Percentiles rank a stretch among this genome's conserved stretches.
Conservation (phyloP, 2,888 invertebrate species). For the Cephus spinipes region DNA sequence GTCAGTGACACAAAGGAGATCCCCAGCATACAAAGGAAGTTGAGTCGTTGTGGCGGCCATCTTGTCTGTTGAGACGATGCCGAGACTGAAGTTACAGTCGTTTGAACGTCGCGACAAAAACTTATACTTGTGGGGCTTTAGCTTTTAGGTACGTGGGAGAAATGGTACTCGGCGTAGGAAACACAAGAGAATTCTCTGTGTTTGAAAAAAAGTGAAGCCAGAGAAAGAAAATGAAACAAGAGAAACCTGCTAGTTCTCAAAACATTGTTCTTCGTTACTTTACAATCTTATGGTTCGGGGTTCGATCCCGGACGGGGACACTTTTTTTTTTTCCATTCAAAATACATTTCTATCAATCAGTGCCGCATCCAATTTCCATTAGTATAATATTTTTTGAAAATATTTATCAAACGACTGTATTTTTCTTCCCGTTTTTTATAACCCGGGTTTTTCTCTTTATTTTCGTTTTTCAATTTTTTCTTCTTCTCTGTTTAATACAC, state of each 20-base stretch:
- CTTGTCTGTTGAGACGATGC: not conserved
- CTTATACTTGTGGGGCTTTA: not conserved
- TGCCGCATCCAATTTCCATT: not conserved
- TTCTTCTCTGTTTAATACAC: not conserved
- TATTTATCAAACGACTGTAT: not conserved
- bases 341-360: no score
- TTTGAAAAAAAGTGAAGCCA: not conserved
- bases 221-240: not conserved
- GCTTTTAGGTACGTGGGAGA: not conserved
- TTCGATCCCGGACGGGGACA: not conserved
- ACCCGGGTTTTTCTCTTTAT: not conserved
- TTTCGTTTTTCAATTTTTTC: not conserved
- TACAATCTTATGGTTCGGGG: not conserved
- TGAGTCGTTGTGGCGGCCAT: not conserved
- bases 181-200: not conserved
- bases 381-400: not conserved
- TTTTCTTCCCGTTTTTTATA: not conserved
- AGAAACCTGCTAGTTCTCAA: not conserved
- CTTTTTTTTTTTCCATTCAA: not conserved
- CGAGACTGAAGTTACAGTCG: not conserved
- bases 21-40: not conserved
- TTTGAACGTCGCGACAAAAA: not conserved
- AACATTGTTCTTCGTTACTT: not conserved
- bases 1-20: not conserved
- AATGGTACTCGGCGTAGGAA: not conserved